Evolutionary conservation across 2,797 vertebrate genomes (phyloP), one percentile per base, ranked within the genome.

Genomic region (Syndactyla subalaris): DNA sequence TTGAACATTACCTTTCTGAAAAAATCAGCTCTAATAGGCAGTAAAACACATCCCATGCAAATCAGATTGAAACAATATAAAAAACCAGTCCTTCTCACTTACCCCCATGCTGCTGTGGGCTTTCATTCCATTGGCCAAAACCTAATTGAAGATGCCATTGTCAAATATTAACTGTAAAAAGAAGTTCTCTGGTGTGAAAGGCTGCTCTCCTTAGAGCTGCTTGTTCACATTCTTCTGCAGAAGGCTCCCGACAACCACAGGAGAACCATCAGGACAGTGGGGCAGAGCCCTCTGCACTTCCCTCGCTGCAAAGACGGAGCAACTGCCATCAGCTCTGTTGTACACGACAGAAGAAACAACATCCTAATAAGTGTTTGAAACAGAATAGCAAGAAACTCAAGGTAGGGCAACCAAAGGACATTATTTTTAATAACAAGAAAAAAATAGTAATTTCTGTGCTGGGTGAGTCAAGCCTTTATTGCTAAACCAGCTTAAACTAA

Each of bases 401-500:
- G 32, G 29, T 67, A 68, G 12, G 36, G 29, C 58, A 88, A 91
- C 14, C 15, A 58, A 58, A 90, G 7, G 76, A 8, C 23, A 29
- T 73, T 13, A 7, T 19, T 92, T 94, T 96, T 93, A 95, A 93
- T 95, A 73, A 20, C 43, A 88, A 78, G 51, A 51, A 23, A 68
- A 86, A 74, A 78, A 17, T 15, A 76, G 41, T 76, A 20, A 58
- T 72, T 91, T 88, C 61, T 83, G 51, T 71, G 84, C 79, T 79
- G 61, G 49, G 70, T 83, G 85, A 87, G 34, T 52, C 74, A 94
- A 94, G 81, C 78, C 62, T 95, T 96, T 95, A 94, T 95, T 96
- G 94, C 95, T 96, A 96, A 96, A 76, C 74, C 71, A 92, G 49
- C 61, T 88, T 76, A 89, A 91, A 85, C 66, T 86, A 88, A 81